These are phyloP conservation scores for Phymorhynchus buccinoides DNA, from an alignment of 1,140 invertebrate genomes.

Conservation along the genomic window DNA sequence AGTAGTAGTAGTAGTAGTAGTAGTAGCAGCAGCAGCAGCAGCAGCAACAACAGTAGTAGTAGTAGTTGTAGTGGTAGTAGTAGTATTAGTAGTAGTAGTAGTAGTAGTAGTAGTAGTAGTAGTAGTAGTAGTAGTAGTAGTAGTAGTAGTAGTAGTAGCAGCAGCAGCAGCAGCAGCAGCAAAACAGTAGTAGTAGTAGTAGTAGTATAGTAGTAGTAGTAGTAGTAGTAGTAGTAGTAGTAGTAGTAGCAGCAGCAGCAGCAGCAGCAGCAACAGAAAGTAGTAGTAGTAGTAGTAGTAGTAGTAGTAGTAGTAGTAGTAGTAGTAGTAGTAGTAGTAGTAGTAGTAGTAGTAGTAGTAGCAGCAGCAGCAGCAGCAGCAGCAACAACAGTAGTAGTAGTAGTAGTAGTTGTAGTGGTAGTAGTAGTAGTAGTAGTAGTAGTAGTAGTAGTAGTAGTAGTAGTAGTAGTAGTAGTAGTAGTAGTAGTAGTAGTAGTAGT, in stretches of 20 bases:
- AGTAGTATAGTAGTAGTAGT: too few relatives aligned
- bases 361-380: neutral
- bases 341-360: constrained; percentile 24
- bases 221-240: constrained; percentile 38
- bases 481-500: constrained; percentile 18
- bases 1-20: constrained; percentile 26
- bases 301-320: constrained; percentile 26
- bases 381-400: neutral
- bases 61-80: too few relatives aligned
- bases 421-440: constrained; percentile 28
- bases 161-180: constrained; percentile 37
- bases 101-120: constrained; percentile 12
- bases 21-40: constrained; percentile 44
- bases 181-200: too few relatives aligned
- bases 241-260: constrained; percentile 30
- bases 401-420: constrained; percentile 8
- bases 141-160: constrained; percentile 37
- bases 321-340: constrained; percentile 28
- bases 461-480: constrained; percentile 23
- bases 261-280: constrained; percentile 10
- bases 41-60: constrained; percentile 34
- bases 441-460: constrained; percentile 26
- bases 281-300: constrained; percentile 22
- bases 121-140: constrained; percentile 32
- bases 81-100: too few relatives aligned